Base-by-base conservation (phyloP, 2,113 vertebrate species). In the Oenanthe oenanthe region DNA sequence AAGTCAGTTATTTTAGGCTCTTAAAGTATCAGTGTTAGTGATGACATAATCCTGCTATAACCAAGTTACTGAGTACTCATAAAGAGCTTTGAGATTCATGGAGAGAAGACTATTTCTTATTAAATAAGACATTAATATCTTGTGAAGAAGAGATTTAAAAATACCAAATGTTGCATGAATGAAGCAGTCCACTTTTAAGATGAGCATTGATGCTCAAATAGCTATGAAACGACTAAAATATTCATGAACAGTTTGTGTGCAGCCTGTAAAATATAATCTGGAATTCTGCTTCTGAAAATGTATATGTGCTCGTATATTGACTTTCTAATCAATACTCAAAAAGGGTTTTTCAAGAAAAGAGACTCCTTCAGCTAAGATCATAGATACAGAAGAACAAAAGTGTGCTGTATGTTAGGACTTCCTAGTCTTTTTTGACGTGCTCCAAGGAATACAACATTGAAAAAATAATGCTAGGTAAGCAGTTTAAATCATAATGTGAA, bases 1-100 rank as follows among this genome's bases (percentile, higher is more conserved):
- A 94, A 82, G 70, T 31, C 80, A 91, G 45, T 77, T 7, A 90
- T 89, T 86, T 85, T 72, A 95, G 79, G 51, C 68, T 84, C 60
- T 76, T 56, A 86, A 79, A 93, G 54, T 56, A 93, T 6, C 76
- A 66, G 31, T 48, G 24, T 74, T 77, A 63, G 18, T 32, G 76
- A 77, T 72, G 40, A 91, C 53, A 60, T 67, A 95, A 92, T 89
- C 76, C 53, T 78, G 62, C 71, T 86, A 74, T 3, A 92, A 43
- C 32, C 43, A 92, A 63, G 61, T 36, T 72, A 66, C 42, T 62
- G 60, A 77, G 84, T 51, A 62, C 60, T 67, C 53, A 85, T 45
- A 77, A 93, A 81, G 61, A 91, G 72, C 76, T 78, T 89, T 84
- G 53, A 86, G 70, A 93, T 86, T 80, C 38, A 84, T 2, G 6